Conservation (phyloP, 2,888 invertebrate species). For the Crocallis elinguaria region DNA sequence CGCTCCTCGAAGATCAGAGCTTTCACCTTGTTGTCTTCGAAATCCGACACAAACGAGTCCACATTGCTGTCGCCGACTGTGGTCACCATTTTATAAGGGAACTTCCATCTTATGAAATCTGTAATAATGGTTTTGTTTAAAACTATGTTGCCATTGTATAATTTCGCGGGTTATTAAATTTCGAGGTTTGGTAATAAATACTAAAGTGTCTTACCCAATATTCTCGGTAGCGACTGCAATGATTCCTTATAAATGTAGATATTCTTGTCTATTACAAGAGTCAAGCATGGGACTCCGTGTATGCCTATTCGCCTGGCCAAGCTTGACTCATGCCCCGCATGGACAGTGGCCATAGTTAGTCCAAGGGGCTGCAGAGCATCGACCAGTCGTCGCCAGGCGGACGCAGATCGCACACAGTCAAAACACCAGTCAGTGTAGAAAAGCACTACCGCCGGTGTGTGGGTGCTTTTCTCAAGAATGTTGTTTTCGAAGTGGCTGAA, state of each 20-base stretch:
- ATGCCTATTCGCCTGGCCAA: conserved; percentile 92
- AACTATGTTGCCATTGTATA: too few relatives aligned
- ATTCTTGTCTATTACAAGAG: conserved; percentile 93
- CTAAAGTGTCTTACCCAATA: conserved; percentile 87
- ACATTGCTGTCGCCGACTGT: conserved; percentile 89
- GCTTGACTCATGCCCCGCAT: conserved; percentile 92
- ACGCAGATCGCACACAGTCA: conserved; percentile 94
- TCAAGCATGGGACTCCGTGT: conserved; percentile 91
- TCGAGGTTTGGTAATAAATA: too few relatives aligned
- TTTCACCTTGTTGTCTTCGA: conserved; percentile 96
- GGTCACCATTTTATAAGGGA: conserved; percentile 92
- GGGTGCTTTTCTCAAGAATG: conserved; percentile 92
- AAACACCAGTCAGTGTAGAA: conserved; percentile 98
- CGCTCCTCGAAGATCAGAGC: conserved; percentile 94
- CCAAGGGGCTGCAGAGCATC: conserved; percentile 95
- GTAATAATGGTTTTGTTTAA: too few relatives aligned
- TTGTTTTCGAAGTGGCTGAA: conserved; percentile 94
- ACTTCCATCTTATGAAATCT: conserved; percentile 94
- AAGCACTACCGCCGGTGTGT: conserved; percentile 93
- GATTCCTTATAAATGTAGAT: conserved; percentile 93
- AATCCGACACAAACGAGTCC: conserved; percentile 92
- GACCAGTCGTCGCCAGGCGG: conserved; percentile 92
- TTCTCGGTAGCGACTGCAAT: conserved; percentile 90
- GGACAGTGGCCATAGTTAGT: conserved; percentile 90
- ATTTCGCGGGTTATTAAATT: too few relatives aligned